These are phyloP conservation scores for Musca domestica DNA, from an alignment of 1,140 invertebrate genomes.

Conservation along the genomic window DNA sequence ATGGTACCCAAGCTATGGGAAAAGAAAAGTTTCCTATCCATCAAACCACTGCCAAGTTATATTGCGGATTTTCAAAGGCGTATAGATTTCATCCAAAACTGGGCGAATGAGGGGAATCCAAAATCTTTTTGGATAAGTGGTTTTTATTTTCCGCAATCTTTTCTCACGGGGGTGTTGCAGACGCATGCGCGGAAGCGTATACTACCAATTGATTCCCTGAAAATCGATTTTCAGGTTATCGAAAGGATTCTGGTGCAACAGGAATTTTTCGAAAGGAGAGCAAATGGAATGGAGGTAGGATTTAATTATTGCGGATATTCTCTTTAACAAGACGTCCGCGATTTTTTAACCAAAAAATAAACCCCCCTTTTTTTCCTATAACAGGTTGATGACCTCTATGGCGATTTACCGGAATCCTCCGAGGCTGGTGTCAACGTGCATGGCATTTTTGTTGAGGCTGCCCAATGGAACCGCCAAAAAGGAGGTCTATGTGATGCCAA, in stretches of 20 bases:
- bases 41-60: constrained; percentile 82
- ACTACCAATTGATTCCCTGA: constrained; percentile 81
- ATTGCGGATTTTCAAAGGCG: constrained; percentile 74
- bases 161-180: constrained; percentile 83
- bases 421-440: constrained; percentile 78
- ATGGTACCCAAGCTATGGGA: constrained; percentile 79
- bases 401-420: constrained; percentile 58
- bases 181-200: constrained; percentile 79
- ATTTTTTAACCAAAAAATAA: neutral
- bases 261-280: constrained; percentile 60
- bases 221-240: constrained; percentile 71
- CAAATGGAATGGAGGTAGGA: constrained; percentile 32
- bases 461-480: constrained; percentile 69
- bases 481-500: constrained; percentile 70
- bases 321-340: neutral
- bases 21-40: constrained; percentile 77
- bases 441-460: constrained; percentile 84
- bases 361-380: neutral
- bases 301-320: neutral
- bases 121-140: constrained; percentile 86
- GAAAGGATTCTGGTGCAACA: constrained; percentile 65
- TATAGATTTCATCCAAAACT: constrained; percentile 73
- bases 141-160: constrained; percentile 88
- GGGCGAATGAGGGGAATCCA: constrained; percentile 70
- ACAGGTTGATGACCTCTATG: constrained; percentile 56